Evolutionary conservation across 2,888 invertebrate genomes (phyloP), one percentile per base, ranked within the genome.

Genomic region (Acheta domesticus): DNA sequence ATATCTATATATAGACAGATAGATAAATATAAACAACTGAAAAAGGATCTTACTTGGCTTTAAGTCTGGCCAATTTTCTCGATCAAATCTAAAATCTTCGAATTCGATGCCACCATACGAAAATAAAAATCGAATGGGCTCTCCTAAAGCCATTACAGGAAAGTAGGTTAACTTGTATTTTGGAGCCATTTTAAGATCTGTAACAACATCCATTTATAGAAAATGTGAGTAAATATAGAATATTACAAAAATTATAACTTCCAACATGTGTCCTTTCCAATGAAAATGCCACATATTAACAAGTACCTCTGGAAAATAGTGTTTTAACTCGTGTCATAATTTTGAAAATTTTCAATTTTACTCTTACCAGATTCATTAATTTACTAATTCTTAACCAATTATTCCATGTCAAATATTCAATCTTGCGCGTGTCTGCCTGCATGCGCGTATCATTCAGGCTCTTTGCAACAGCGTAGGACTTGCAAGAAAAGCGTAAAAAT

Each of bases 101-200:
- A 91, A 92, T 81, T 91, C 88, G 79, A 90, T 85, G 81, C 88
- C 89, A 77, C 91, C 90, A 84, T 91, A 91, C 81, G 89, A 90
- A 81, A 92, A 86, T 12, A 92, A 86, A 82, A 90, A 90, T 82
- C 92, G 88, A 83, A 91, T 88, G 74, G 91, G 90, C 85, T 92
- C 92, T 62, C 88, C 92, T 77, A 92, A 86, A 36, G 90, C 92
- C 85, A 89, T 90, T 21, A 91, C 87, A 83, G 90, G 88, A 85
- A 92, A 92, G 83, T 92, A 92, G 80, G 89, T 89, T 48, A 92
- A 84, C 82, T 89, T 92, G 86, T 90, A 91, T 49, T 76, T 49
- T 23, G 80, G 78, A 49, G 78, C 78, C 80, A 80, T 80, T 23
- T 74, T 50, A 23, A 48, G 36, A 36, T 36, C 36, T 36, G 36